These are phyloP conservation scores for Scatophagus argus DNA, from an alignment of 2,113 vertebrate genomes.

Conservation along the genomic window DNA sequence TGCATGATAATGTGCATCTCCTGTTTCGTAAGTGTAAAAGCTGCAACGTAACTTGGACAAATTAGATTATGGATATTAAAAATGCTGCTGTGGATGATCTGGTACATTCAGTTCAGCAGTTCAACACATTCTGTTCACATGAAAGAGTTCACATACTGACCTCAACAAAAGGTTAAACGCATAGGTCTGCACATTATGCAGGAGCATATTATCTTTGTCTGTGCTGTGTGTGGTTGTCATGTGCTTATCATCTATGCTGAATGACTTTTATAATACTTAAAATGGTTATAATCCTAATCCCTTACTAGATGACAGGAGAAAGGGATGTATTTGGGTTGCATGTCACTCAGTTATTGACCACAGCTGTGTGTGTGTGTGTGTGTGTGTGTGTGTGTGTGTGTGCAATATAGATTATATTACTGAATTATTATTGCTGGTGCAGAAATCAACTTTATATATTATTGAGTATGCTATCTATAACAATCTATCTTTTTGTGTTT, in stretches of 20 bases:
- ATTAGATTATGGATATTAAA: too few relatives aligned
- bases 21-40: neutral
- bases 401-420: too few relatives aligned
- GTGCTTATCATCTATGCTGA: slow-evolving; percentile 17
- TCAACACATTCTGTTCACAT: neutral
- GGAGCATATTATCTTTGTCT: slow-evolving; percentile 19
- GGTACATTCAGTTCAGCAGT: neutral
- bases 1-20: neutral
- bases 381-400: too few relatives aligned
- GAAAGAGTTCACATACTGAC: slow-evolving; percentile 13
- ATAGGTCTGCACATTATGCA: slow-evolving; percentile 37
- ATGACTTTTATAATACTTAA: slow-evolving; percentile 37
- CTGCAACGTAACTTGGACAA: neutral
- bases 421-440: too few relatives aligned
- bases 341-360: neutral
- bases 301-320: slow-evolving; percentile 22
- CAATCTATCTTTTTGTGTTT: too few relatives aligned
- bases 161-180: slow-evolving; percentile 27
- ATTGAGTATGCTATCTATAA: too few relatives aligned
- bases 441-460: too few relatives aligned
- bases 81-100: neutral
- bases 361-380: neutral
- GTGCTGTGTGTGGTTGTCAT: slow-evolving; percentile 16
- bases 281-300: slow-evolving; percentile 72
- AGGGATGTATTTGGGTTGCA: neutral